Conservation (phyloP, 2,113 vertebrate species). For the Psilopogon haemacephalus region DNA sequence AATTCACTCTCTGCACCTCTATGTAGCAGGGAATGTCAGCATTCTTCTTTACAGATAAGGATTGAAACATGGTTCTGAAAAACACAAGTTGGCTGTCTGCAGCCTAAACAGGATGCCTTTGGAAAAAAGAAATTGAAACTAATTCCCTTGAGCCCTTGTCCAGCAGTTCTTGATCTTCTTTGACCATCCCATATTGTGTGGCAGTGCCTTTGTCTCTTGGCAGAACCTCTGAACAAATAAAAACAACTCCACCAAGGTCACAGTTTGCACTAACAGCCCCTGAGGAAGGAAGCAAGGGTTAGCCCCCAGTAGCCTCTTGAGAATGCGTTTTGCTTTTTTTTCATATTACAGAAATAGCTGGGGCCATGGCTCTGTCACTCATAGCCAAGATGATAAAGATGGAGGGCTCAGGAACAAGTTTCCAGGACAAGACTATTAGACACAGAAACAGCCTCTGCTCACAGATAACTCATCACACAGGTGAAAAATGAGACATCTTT, state of each 20-base stretch:
- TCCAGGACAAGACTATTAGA: background rate
- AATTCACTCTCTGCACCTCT: background rate
- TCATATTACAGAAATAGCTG: background rate
- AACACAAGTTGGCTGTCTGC: background rate
- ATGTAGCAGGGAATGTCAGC: background rate
- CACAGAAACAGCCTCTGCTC: background rate
- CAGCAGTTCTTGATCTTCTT: background rate
- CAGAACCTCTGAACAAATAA: background rate
- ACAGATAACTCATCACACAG: background rate
- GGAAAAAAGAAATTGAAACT: background rate
- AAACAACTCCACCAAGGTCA: background rate
- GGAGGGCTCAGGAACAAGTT: background rate
- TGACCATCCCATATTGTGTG: background rate
- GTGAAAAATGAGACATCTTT: background rate
- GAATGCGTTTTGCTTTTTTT: background rate
- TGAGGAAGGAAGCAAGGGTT: background rate
- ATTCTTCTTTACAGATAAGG: background rate
- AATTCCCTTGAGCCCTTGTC: background rate
- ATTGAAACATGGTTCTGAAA: background rate
- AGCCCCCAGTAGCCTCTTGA: background rate
- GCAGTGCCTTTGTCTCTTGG: conserved; percentile 6
- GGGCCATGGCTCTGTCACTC: background rate
- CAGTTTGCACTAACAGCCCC: background rate
- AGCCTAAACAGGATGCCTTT: background rate
- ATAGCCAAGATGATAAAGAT: background rate